These are phyloP conservation scores for Drosophila suzukii DNA, from an alignment of 1,140 invertebrate species.

Conservation along the genomic window DNA sequence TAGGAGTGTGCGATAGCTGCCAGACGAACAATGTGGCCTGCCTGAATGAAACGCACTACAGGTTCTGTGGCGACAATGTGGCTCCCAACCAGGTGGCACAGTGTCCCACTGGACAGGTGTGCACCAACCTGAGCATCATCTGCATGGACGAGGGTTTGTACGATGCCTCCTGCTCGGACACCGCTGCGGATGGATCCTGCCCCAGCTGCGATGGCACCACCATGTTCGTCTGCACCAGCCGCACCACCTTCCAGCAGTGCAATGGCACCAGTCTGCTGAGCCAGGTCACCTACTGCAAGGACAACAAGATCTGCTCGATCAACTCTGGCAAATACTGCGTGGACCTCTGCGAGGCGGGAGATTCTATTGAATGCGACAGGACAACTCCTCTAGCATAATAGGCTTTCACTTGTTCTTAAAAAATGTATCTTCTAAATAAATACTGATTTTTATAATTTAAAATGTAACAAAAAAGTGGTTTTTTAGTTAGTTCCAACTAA, in stretches of 20 bases:
- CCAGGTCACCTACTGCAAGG: slow-evolving; percentile 44
- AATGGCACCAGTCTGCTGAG: slow-evolving; percentile 15
- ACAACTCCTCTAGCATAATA: not conserved
- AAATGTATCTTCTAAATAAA: not conserved
- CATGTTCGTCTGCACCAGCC: slow-evolving; percentile 71
- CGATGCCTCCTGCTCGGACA: not conserved
- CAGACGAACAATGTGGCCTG: slow-evolving; percentile 48
- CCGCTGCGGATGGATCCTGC: slow-evolving; percentile 30
- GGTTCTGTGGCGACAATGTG: slow-evolving; percentile 35
- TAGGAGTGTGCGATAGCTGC: slow-evolving; percentile 29
- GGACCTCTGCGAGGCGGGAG: slow-evolving; percentile 33
- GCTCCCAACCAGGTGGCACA: not conserved
- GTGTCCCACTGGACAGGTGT: slow-evolving; percentile 45
- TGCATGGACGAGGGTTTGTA: slow-evolving; percentile 15
- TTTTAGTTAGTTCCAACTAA: no score
- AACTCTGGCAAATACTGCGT: slow-evolving; percentile 58
- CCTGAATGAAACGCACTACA: slow-evolving; percentile 55
- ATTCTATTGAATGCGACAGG: slow-evolving; percentile 41
- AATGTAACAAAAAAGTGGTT: no score
- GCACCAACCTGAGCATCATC: slow-evolving; percentile 21
- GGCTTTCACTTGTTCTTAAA: not conserved
- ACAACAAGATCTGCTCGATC: slow-evolving; percentile 48
- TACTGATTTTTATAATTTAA: not conserved
- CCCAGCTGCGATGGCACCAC: slow-evolving; percentile 29
- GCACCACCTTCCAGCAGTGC: slow-evolving; percentile 68